These are phyloP conservation scores for Echinops telfairi DNA, from an alignment of 2,113 vertebrate species.

Conservation along the genomic window DNA sequence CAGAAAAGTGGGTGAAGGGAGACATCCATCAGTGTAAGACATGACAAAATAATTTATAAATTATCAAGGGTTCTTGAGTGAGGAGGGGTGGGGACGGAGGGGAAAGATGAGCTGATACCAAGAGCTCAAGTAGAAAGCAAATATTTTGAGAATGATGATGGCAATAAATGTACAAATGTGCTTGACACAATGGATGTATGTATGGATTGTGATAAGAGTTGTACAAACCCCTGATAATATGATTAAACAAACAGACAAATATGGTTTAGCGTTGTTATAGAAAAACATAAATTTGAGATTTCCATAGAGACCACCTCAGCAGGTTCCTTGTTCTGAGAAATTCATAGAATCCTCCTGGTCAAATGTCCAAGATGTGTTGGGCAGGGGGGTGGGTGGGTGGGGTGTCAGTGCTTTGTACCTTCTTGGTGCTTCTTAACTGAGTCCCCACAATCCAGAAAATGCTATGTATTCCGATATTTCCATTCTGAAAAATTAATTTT, in stretches of 20 bases:
- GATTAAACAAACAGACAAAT: neutral
- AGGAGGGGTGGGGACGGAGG: too few species aligned
- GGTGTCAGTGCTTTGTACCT: neutral
- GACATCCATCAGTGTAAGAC: too few species aligned
- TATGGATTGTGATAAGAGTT: too few species aligned
- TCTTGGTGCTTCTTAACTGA: neutral
- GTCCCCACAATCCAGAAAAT: slow-evolving; percentile 45
- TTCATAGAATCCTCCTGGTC: neutral
- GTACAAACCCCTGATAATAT: too few species aligned
- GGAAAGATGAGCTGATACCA: too few species aligned
- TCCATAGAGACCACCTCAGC: neutral
- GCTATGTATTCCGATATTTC: slow-evolving; percentile 5
- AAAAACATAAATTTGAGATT: slow-evolving; percentile 23
- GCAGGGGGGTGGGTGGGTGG: neutral
- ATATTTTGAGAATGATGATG: too few species aligned
- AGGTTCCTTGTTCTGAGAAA: slow-evolving; percentile 56
- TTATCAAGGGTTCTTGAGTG: too few species aligned
- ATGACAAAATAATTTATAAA: too few species aligned
- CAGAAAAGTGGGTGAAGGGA: too few species aligned
- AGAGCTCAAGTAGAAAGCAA: too few species aligned
- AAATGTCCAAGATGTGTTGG: neutral
- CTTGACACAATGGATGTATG: too few species aligned
- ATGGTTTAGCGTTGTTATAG: neutral
- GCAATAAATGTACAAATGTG: too few species aligned
- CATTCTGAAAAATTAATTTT: slow-evolving; percentile 51